Evolutionary conservation across 2,113 vertebrate species (phyloP).

Genomic region (Chaetodon trifascialis): DNA sequence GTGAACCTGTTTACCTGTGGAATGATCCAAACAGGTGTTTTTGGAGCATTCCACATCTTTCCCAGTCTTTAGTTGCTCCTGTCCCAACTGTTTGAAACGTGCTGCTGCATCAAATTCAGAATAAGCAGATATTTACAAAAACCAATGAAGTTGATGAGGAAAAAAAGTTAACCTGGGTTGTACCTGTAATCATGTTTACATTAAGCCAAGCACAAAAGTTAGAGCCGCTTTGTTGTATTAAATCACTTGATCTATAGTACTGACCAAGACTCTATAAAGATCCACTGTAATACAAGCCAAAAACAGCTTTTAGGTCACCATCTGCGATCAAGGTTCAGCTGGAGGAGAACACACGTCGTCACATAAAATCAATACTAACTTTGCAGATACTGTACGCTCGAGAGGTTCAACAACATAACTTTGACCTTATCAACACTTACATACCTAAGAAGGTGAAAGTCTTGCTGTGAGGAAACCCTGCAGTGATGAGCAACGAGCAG

Average conservation of each 20-base stretch:
- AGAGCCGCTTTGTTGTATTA: background rate
- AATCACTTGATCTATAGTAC: background rate
- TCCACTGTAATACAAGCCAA: background rate
- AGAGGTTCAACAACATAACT: background rate
- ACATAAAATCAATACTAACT: background rate
- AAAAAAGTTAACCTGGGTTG: too few species aligned
- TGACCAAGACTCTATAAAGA: background rate
- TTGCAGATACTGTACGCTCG: background rate
- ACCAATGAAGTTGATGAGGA: too few species aligned
- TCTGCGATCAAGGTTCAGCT: background rate
- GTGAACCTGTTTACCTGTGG: too few species aligned
- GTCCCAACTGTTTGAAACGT: too few species aligned
- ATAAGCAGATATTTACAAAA: too few species aligned
- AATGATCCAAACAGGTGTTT: too few species aligned
- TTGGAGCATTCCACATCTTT: too few species aligned
- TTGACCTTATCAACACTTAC: background rate
- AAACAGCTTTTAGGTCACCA: background rate
- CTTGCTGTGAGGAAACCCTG: background rate
- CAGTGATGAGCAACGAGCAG: constrained; percentile 27
- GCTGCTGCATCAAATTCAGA: too few species aligned
- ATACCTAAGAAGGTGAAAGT: background rate
- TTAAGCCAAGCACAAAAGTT: background rate
- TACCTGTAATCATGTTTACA: background rate
- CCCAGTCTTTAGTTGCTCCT: too few species aligned
- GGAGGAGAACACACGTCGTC: background rate